Conservation (phyloP, 1,140 invertebrate species). For the Aphidius gifuensis region DNA sequence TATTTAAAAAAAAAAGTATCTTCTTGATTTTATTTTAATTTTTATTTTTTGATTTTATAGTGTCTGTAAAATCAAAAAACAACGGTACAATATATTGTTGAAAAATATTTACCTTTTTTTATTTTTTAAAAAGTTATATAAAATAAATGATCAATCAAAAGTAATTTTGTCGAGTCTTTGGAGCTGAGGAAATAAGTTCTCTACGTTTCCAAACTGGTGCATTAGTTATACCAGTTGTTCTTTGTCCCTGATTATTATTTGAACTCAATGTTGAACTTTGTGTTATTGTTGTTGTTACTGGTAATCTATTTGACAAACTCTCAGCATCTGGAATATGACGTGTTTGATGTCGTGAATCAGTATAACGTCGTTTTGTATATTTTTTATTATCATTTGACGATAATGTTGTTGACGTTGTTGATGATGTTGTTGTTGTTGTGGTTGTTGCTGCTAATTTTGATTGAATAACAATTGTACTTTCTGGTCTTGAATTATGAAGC, state of each 20-base stretch:
- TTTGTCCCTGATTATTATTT: conserved; percentile 41
- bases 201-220: conserved; percentile 72
- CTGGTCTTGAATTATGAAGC: conserved; percentile 46
- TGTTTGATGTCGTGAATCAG: conserved; percentile 62
- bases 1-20: too few relatives aligned
- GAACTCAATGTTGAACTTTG: conserved; percentile 28
- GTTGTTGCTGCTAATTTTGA: conserved; percentile 26
- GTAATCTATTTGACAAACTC: conserved; percentile 43
- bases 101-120: too few relatives aligned
- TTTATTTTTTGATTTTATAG: too few relatives aligned
- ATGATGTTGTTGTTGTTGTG: conserved; percentile 7
- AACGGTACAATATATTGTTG: too few relatives aligned
- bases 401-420: conserved; percentile 34
- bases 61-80: too few relatives aligned
- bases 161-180: conserved; percentile 49
- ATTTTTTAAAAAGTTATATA: background rate
- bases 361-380: conserved; percentile 62
- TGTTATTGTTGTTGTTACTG: conserved; percentile 29
- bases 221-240: conserved; percentile 23
- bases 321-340: conserved; percentile 61
- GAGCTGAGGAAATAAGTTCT: conserved; percentile 76
- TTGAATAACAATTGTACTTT: conserved; percentile 25
- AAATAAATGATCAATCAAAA: conserved; percentile 31
- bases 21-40: background rate
- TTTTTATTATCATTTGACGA: conserved; percentile 57